Evolutionary conservation across 2,113 vertebrate genomes (phyloP), one percentile per base, ranked within the genome.

Genomic region (Potamarius usumacintae): DNA sequence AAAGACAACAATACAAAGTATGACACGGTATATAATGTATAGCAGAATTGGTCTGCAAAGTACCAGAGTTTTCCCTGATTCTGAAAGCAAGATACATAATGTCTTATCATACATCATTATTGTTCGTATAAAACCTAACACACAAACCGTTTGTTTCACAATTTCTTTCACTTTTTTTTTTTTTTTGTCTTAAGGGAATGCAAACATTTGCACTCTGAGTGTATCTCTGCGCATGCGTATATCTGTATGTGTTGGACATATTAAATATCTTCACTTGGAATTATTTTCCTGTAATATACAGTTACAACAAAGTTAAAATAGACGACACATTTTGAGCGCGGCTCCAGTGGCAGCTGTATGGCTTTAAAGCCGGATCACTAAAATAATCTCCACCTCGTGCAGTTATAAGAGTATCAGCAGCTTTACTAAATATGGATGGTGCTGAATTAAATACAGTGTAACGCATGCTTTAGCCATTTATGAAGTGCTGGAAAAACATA

Each of bases 281-380:
- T 88, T 71, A 78, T 87, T 90, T 90, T 77, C 82, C 58, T 62
- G 34, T 84, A 89, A 91, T 93, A 94, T 95, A 92, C 87, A 84
- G 92, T 95, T 95, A 92, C 94, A 85, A 88, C 89, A 90, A 90
- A 91, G 91, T 93, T 91, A 93, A 94, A 95, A 95, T 94, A 95
- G 94, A 92, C 88, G 80, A 65, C 27, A 72, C 48, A 85, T 89
- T 91, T 91, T 89, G 72, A 85, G 57, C 65, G 9, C 89, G 94
- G 92, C 92, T 91, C 92, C 93, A 90, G 22, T 85, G 89, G 91
- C 94, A 95, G 94, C 95, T 95, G 94, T 90, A 92, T 90, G 92
- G 87, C 88, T 89, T 90, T 88, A 91, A 92, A 92, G 89, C 87
- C 91, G 53, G 78, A 88, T 83, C 87, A 86, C 93, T 84, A 93